Evolutionary conservation across 1,140 invertebrate species (phyloP).

Genomic region (Cherax quadricarinatus): DNA sequence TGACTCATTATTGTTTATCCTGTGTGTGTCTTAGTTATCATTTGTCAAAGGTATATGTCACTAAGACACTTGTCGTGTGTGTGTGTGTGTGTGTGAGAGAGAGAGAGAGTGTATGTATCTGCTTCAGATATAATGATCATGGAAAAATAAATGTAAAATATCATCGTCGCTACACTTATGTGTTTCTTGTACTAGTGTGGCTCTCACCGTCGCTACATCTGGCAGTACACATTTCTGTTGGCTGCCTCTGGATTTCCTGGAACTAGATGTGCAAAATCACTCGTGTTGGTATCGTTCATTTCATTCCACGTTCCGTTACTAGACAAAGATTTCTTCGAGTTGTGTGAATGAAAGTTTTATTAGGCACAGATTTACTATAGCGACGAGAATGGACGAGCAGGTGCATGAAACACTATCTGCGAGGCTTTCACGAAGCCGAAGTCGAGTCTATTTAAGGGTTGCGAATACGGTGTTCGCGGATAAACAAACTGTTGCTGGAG

Average conservation of each 20-base stretch:
- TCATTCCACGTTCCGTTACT: background rate
- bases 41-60: too few relatives aligned
- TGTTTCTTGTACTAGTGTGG: too few relatives aligned
- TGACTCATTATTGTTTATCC: too few relatives aligned
- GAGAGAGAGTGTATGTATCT: too few relatives aligned
- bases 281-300: background rate
- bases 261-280: background rate
- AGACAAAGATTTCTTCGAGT: too few relatives aligned
- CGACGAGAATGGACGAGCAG: background rate
- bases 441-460: background rate
- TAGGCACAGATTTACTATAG: background rate
- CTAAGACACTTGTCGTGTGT: too few relatives aligned
- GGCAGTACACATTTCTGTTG: constrained; percentile 38
- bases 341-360: too few relatives aligned
- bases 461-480: constrained; percentile 31
- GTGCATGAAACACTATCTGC: background rate
- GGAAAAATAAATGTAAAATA: too few relatives aligned
- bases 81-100: too few relatives aligned
- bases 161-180: too few relatives aligned
- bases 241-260: constrained; percentile 40
- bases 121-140: too few relatives aligned
- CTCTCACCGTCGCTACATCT: background rate
- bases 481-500: constrained; percentile 59
- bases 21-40: too few relatives aligned
- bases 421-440: background rate